Evolutionary conservation across 2,888 invertebrate genomes (phyloP).

Genomic region (Stenolophus ochropezus): DNA sequence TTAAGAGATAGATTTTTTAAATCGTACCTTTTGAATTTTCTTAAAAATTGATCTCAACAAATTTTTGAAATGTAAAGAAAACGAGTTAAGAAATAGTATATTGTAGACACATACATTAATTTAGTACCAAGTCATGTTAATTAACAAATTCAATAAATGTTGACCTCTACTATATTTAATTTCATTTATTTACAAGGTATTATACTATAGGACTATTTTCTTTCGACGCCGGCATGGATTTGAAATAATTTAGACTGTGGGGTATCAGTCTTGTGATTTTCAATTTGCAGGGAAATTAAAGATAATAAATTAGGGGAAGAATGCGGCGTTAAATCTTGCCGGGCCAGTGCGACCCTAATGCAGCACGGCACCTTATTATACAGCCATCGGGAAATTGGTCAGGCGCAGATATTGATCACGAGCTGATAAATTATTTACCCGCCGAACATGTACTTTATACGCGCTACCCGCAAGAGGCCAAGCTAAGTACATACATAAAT

Average conservation of each 20-base stretch:
- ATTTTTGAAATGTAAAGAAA: too few species aligned
- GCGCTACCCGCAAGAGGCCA: not conserved
- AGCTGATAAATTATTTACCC: constrained; percentile 53
- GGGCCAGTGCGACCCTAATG: constrained; percentile 19
- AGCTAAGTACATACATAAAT: constrained; percentile 45
- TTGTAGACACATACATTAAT: too few species aligned
- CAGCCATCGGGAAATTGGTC: constrained; percentile 56
- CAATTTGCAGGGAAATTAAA: constrained; percentile 59
- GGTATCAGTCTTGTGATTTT: constrained; percentile 42
- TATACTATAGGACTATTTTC: too few species aligned
- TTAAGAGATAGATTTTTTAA: too few species aligned
- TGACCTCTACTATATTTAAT: too few species aligned
- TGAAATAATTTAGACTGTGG: not conserved
- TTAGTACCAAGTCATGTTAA: too few species aligned
- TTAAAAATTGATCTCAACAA: too few species aligned
- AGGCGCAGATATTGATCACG: constrained; percentile 53
- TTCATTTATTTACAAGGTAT: not conserved
- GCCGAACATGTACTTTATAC: constrained; percentile 47
- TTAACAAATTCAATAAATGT: too few species aligned
- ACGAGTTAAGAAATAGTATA: too few species aligned
- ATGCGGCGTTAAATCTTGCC: constrained; percentile 49
- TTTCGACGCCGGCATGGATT: not conserved
- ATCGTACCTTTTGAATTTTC: too few species aligned
- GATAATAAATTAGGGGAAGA: constrained; percentile 58
- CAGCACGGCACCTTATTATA: constrained; percentile 53